A percentile compares a stretch with the other conserved stretches of the same genome.
Evolutionary conservation across 2,113 vertebrate species (phyloP).

Genomic region (Bathybates hornii): DNA sequence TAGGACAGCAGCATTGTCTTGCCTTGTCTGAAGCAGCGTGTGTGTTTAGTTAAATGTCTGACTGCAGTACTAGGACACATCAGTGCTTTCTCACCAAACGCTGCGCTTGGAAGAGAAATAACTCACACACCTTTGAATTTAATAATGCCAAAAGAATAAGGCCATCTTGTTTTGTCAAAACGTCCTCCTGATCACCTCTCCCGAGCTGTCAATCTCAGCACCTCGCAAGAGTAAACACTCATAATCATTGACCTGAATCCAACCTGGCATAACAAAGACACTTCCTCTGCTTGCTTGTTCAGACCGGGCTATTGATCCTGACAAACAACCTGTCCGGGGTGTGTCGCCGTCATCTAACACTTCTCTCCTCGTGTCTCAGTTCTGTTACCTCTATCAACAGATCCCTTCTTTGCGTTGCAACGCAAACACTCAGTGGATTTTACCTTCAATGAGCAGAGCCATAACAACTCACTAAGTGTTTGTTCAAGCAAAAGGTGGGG

Average conservation of each 20-base stretch:
- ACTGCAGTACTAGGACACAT: neutral
- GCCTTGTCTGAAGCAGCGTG: neutral
- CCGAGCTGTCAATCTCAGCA: constrained; percentile 5
- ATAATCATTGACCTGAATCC: constrained; percentile 55
- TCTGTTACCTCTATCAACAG: constrained; percentile 53
- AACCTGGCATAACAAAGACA: constrained; percentile 34
- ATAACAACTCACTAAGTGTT: constrained; percentile 67
- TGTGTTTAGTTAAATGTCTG: neutral
- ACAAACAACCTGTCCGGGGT: constrained; percentile 48
- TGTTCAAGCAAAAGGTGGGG: constrained; percentile 57
- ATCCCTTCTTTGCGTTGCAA: constrained; percentile 26
- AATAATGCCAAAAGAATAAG: neutral
- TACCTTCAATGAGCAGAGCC: constrained; percentile 52
- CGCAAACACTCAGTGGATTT: constrained; percentile 56
- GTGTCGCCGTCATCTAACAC: constrained; percentile 36
- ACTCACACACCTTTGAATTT: neutral
- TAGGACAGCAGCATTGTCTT: neutral
- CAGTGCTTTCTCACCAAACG: neutral
- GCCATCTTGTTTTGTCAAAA: neutral
- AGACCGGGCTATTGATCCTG: constrained; percentile 57
- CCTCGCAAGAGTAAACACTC: constrained; percentile 33
- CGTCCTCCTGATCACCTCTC: neutral
- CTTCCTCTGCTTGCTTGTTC: constrained; percentile 54
- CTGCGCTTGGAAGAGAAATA: neutral
- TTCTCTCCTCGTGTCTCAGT: constrained; percentile 32